Evolutionary conservation across 2,113 vertebrate species (phyloP).

Genomic region (Boulengeromyrus knoepffleri): DNA sequence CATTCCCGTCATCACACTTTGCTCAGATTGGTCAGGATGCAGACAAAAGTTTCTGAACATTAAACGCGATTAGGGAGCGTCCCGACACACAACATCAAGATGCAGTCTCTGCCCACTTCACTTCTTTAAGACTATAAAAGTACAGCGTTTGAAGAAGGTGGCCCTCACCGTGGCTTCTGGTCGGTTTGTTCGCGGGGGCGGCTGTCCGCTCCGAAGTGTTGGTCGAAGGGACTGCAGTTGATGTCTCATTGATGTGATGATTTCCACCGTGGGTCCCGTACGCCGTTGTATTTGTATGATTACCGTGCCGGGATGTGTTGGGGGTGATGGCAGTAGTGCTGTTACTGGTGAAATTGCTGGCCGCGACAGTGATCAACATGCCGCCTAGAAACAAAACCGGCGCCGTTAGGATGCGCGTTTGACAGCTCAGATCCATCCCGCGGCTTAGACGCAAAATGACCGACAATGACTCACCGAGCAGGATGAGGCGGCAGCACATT

Average conservation of each 20-base stretch:
- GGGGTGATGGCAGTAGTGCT: background rate
- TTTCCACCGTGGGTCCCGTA: background rate
- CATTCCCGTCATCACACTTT: background rate
- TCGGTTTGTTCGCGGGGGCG: background rate
- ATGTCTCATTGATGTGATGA: background rate
- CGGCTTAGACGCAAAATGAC: background rate
- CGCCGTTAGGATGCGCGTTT: background rate
- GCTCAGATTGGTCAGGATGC: background rate
- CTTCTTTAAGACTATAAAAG: background rate
- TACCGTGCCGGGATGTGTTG: background rate
- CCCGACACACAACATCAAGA: background rate
- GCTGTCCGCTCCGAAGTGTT: background rate
- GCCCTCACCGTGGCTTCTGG: background rate
- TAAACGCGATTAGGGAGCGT: background rate
- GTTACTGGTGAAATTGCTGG: background rate
- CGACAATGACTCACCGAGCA: background rate
- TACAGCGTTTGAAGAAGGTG: background rate
- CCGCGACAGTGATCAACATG: background rate
- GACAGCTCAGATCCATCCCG: background rate
- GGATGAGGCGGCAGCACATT: background rate
- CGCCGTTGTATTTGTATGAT: background rate
- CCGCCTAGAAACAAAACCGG: background rate
- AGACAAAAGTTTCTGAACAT: background rate
- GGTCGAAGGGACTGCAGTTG: background rate
- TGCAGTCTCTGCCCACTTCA: background rate